phyloP scores from a whole-genome alignment of 2,113 vertebrate genomes.

The Numenius arquata region DNA sequence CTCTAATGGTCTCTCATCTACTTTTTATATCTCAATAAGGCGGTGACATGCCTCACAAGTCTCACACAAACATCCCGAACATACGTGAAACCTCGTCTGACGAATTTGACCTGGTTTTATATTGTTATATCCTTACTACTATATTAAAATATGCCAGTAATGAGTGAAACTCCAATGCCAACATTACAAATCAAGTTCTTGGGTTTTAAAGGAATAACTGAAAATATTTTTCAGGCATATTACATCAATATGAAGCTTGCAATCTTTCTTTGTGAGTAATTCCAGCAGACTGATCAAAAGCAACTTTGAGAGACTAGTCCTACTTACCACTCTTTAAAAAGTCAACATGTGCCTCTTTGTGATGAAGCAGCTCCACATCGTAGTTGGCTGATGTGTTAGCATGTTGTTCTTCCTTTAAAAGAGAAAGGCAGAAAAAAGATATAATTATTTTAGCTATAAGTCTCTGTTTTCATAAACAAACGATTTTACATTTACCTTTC shows the following conservation, averaged over 20 bases:
- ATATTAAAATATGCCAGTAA: neutral
- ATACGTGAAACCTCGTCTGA: neutral
- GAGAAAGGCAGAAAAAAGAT: neutral
- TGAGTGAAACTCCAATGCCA: neutral
- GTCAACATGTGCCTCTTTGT: conserved; percentile 94
- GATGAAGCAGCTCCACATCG: conserved; percentile 96
- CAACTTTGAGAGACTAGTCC: neutral
- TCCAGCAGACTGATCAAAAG: neutral
- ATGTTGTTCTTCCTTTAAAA: conserved; percentile 95
- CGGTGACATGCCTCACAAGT: neutral
- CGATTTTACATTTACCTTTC: conserved; percentile 21
- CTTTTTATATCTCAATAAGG: neutral
- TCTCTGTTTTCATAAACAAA: neutral
- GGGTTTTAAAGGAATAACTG: neutral
- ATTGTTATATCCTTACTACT: neutral
- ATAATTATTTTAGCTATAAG: neutral
- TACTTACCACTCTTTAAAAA: conserved; percentile 92
- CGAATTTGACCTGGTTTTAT: neutral
- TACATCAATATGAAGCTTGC: neutral
- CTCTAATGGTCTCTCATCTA: neutral
- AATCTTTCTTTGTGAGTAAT: neutral
- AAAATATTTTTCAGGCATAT: neutral
- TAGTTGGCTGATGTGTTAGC: conserved; percentile 99
- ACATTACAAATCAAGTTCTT: neutral
- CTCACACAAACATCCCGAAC: neutral